A percentile compares a stretch with the other conserved stretches of the same genome.
Evolutionary conservation across 2,113 vertebrate species (phyloP).

Genomic region (Erythrocercus mccallii): DNA sequence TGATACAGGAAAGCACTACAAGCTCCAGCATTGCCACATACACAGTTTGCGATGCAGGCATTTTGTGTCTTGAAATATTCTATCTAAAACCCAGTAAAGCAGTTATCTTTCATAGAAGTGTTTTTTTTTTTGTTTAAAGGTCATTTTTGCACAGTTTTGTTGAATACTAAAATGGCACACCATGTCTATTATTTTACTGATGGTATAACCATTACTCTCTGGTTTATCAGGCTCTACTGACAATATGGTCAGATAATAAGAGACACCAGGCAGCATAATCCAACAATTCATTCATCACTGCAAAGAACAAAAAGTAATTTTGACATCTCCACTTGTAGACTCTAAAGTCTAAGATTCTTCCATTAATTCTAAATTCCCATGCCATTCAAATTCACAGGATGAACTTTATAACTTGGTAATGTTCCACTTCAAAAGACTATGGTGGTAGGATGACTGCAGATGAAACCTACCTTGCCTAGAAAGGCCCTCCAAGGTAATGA

Average conservation of each 20-base stretch:
- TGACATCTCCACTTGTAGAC: neutral
- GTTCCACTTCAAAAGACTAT: neutral
- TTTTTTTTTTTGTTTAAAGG: neutral
- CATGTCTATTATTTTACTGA: neutral
- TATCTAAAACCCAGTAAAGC: neutral
- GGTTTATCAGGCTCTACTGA: neutral
- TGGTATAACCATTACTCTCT: neutral
- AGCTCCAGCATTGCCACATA: neutral
- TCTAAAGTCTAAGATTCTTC: neutral
- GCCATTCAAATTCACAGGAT: neutral
- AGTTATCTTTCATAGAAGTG: neutral
- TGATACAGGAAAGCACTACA: neutral
- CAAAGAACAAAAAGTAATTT: neutral
- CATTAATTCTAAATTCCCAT: neutral
- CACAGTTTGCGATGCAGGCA: accelerated
- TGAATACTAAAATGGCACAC: neutral
- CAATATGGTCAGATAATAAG: neutral
- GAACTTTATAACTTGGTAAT: neutral
- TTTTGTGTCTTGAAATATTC: neutral
- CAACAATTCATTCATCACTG: neutral
- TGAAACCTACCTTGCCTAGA: neutral
- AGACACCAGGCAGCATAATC: neutral
- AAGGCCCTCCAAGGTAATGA: neutral
- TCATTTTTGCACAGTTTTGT: neutral
- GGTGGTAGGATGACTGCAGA: neutral